phyloP scores from a whole-genome alignment of 1,140 invertebrate species.

The Rhyacophila brunnea region DNA sequence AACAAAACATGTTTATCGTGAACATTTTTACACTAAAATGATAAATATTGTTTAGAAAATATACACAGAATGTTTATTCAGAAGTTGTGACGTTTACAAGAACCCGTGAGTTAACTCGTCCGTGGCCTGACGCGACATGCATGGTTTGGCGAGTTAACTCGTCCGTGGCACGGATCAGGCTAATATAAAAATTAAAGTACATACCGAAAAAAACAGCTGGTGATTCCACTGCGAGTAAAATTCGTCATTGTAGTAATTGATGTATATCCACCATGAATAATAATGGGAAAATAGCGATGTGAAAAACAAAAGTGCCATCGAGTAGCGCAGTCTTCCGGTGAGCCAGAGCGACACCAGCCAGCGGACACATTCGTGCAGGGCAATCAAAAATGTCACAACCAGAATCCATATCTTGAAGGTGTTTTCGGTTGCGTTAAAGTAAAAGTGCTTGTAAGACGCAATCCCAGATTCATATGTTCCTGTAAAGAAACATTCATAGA shows the following conservation, averaged over 20 bases:
- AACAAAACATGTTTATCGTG: too few relatives aligned
- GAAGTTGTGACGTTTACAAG: too few relatives aligned
- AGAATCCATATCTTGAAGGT: slow-evolving; percentile 76
- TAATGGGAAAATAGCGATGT: slow-evolving; percentile 78
- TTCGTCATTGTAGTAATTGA: slow-evolving; percentile 84
- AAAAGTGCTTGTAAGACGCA: slow-evolving; percentile 77
- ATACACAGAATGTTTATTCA: too few relatives aligned
- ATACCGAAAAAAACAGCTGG: slow-evolving; percentile 70
- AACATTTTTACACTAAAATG: too few relatives aligned
- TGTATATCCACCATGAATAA: slow-evolving; percentile 81
- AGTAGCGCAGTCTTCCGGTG: slow-evolving; percentile 57
- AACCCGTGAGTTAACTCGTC: too few relatives aligned
- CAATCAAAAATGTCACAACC: slow-evolving; percentile 64
- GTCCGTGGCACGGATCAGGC: too few relatives aligned
- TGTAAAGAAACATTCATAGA: too few relatives aligned
- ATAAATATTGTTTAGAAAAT: too few relatives aligned
- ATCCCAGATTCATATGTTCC: slow-evolving; percentile 75
- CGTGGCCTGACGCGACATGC: too few relatives aligned
- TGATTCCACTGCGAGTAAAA: slow-evolving; percentile 76
- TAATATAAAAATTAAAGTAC: slow-evolving; percentile 23
- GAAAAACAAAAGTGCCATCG: slow-evolving; percentile 71
- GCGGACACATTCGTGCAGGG: slow-evolving; percentile 71
- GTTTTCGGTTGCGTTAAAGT: slow-evolving; percentile 77
- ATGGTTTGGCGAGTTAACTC: too few relatives aligned
- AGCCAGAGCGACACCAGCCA: slow-evolving; percentile 60